A percentile compares a stretch with the other conserved stretches of the same genome.
These are phyloP conservation scores for Huso huso DNA, from an alignment of 2,797 vertebrate genomes.

Conservation along the genomic window DNA sequence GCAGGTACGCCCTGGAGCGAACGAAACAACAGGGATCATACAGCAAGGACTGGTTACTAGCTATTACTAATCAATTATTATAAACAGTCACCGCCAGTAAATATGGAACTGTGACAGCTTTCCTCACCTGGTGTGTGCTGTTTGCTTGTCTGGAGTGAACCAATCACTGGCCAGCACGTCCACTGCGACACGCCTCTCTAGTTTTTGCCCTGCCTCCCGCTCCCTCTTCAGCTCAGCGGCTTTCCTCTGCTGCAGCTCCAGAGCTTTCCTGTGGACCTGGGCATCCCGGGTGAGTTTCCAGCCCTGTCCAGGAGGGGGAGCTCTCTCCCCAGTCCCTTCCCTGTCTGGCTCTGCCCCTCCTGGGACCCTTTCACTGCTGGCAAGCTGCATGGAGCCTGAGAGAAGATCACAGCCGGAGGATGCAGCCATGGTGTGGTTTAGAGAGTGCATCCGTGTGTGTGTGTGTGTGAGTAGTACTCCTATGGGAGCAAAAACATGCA, in stretches of 20 bases:
- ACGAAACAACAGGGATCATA: neutral
- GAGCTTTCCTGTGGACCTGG: slow-evolving; percentile 45
- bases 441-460: neutral
- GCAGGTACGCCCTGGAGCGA: slow-evolving; percentile 40
- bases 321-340: no score
- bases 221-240: slow-evolving; percentile 25
- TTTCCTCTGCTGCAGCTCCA: slow-evolving; percentile 43
- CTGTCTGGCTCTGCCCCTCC: neutral
- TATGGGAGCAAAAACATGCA: no score
- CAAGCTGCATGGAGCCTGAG: neutral
- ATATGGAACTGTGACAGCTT: neutral
- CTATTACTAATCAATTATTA: neutral
- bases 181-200: slow-evolving; percentile 26
- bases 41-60: neutral
- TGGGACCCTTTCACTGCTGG: slow-evolving; percentile 7
- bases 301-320: neutral
- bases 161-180: slow-evolving; percentile 51
- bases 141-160: slow-evolving; percentile 39
- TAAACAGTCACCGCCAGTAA: neutral
- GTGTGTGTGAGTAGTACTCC: no score
- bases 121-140: slow-evolving; percentile 28
- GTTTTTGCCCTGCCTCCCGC: slow-evolving; percentile 36
- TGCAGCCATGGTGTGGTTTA: neutral
- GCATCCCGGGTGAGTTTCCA: slow-evolving; percentile 47
- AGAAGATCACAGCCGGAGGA: neutral